phyloP scores from a whole-genome alignment of 1,140 invertebrate species.

The Paramacrobiotus metropolitanus region DNA sequence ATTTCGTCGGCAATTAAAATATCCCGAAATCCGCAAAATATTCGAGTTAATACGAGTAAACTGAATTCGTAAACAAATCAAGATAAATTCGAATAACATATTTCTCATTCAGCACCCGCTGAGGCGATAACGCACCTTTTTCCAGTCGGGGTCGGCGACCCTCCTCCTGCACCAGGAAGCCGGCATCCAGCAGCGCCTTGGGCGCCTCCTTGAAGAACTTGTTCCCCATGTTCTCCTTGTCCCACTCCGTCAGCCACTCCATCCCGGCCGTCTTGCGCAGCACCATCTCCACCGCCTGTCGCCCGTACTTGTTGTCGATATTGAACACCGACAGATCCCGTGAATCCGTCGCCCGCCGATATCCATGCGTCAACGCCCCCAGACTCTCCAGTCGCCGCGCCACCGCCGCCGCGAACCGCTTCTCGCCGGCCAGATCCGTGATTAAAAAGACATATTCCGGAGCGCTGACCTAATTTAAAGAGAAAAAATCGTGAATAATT shows the following conservation, averaged over 20 bases:
- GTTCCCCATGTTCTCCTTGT: not conserved
- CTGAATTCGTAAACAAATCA: too few relatives aligned
- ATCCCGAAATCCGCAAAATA: too few relatives aligned
- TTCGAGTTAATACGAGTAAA: too few relatives aligned
- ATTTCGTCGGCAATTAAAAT: too few relatives aligned
- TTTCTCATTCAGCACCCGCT: too few relatives aligned
- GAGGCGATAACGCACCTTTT: not conserved
- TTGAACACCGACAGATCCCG: constrained; percentile 92
- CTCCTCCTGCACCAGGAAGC: not conserved
- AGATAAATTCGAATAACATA: too few relatives aligned
- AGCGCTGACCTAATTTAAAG: too few relatives aligned
- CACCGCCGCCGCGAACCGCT: constrained; percentile 76
- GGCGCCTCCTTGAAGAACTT: not conserved
- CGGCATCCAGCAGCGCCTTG: not conserved
- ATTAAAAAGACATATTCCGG: constrained; percentile 98
- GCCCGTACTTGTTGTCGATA: constrained; percentile 89
- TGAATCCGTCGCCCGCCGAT: constrained; percentile 84
- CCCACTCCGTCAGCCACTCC: constrained; percentile 43
- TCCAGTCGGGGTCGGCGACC: not conserved
- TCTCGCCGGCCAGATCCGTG: constrained; percentile 88
- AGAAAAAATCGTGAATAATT: too few relatives aligned
- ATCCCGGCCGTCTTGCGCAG: constrained; percentile 64
- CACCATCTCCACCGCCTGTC: constrained; percentile 70
- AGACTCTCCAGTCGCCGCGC: constrained; percentile 82
- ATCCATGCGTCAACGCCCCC: constrained; percentile 85